Evolutionary conservation across 2,113 vertebrate species (phyloP).

Genomic region (Bombycilla garrulus): DNA sequence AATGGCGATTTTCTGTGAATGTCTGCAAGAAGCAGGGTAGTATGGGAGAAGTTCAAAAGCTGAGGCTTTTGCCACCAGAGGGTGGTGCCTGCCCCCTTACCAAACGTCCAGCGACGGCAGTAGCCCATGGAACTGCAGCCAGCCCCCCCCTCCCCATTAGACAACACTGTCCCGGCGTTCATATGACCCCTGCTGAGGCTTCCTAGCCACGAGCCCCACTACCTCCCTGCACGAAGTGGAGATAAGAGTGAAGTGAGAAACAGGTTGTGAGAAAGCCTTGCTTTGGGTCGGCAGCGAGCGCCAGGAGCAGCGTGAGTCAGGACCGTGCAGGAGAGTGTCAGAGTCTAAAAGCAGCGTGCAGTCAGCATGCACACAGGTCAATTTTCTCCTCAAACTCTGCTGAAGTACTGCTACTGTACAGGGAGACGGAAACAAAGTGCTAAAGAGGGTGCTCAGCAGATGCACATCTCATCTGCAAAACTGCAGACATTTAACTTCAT

Average conservation of each 20-base stretch:
- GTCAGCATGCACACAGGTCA: background rate
- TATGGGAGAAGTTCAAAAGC: background rate
- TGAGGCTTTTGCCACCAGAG: background rate
- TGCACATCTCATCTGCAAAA: background rate
- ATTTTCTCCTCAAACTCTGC: background rate
- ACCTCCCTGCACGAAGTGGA: background rate
- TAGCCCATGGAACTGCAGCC: background rate
- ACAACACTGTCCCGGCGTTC: background rate
- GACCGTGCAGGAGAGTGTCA: background rate
- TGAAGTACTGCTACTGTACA: background rate
- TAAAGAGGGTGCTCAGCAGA: background rate
- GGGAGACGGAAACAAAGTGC: background rate
- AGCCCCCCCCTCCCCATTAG: background rate
- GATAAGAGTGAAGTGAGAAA: background rate
- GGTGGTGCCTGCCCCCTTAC: background rate
- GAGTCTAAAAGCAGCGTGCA: background rate
- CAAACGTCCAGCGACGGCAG: fast-evolving
- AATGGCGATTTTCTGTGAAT: background rate
- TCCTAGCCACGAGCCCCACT: background rate
- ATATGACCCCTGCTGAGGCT: background rate
- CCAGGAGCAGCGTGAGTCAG: background rate
- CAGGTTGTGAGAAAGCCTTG: background rate
- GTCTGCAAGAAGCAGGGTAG: background rate
- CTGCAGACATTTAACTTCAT: background rate
- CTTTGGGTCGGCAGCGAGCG: background rate